These are phyloP conservation scores for Hirtodrosophila cameraria DNA, from an alignment of 2,888 invertebrate species.

Conservation along the genomic window DNA sequence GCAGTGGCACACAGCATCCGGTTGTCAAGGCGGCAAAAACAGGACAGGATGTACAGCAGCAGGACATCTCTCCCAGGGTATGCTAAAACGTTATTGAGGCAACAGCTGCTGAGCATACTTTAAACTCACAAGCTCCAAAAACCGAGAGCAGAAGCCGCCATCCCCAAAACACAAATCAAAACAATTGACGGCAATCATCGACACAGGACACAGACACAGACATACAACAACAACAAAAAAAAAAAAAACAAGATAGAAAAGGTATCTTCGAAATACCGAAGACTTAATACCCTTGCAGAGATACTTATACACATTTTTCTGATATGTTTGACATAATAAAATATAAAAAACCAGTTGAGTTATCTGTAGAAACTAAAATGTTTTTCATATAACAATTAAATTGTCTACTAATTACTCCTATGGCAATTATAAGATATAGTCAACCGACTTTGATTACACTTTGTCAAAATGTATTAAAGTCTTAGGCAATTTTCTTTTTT, in stretches of 20 bases:
- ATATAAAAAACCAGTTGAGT: too few species aligned
- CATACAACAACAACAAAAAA: constrained; percentile 12
- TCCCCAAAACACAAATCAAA: constrained; percentile 59
- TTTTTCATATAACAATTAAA: too few species aligned
- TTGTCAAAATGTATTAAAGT: too few species aligned
- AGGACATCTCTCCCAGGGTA: constrained; percentile 34
- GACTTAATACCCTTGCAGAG: too few species aligned
- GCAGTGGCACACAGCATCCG: constrained; percentile 70
- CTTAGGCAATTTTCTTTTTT: too few species aligned
- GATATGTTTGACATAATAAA: too few species aligned
- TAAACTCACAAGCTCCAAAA: constrained; percentile 23
- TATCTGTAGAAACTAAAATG: too few species aligned
- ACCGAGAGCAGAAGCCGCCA: constrained; percentile 21
- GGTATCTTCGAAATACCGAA: too few species aligned
- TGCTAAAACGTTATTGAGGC: constrained; percentile 74
- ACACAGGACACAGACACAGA: constrained; percentile 21
- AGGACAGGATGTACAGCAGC: constrained; percentile 29
- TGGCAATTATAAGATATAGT: too few species aligned
- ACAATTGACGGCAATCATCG: constrained; percentile 81
- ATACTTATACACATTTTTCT: too few species aligned
- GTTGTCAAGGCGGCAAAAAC: constrained; percentile 56
- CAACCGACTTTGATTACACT: too few species aligned
- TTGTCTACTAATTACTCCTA: too few species aligned
- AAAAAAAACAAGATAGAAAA: neutral
- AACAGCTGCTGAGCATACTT: constrained; percentile 62